Evolutionary conservation across 30 jellyfish, hydroid and myxozoan species (phyloP).

Genomic region (Hydra vulgaris): DNA sequence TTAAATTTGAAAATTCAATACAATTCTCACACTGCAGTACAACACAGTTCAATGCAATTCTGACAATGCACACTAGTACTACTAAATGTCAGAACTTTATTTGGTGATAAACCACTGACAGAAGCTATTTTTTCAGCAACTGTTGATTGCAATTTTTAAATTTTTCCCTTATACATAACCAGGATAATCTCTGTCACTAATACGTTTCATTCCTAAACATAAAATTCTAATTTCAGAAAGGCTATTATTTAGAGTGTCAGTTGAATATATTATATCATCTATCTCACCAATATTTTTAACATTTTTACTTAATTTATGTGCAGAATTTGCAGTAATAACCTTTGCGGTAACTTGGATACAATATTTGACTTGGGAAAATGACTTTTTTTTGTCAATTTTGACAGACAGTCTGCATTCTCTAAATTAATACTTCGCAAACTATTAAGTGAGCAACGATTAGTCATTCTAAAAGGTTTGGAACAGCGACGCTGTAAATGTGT

Average conservation of each 20-base stretch:
- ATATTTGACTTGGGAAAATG: neutral
- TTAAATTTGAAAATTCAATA: no score
- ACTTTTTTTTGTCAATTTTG: neutral
- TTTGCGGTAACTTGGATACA: neutral
- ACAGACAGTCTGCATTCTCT: neutral
- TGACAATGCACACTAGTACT: neutral
- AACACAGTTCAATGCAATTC: no score
- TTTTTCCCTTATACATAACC: neutral
- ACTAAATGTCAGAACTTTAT: neutral
- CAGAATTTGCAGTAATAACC: neutral
- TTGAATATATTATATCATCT: no score
- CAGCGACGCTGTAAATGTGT: neutral
- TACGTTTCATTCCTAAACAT: neutral
- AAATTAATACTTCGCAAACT: no score
- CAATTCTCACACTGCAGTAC: neutral
- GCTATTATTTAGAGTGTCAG: neutral
- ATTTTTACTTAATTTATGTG: neutral
- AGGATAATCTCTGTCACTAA: neutral
- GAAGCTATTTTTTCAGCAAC: neutral
- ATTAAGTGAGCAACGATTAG: neutral
- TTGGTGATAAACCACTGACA: neutral
- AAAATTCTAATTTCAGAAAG: neutral
- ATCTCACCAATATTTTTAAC: no score
- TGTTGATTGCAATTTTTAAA: neutral
- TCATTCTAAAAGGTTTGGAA: neutral